A percentile compares a stretch with the other conserved stretches of the same genome.
These are phyloP conservation scores for Apis mellifera DNA, from an alignment of 1,140 invertebrate genomes.

Conservation along the genomic window Amel_HAv3.1 CM009938.2:258001-258500, in stretches of 20 bases:
- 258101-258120: no score
- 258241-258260: background rate
- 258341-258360: background rate
- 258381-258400: constrained; percentile 33
- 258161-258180: background rate
- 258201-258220: background rate
- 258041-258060: no score
- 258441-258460: constrained; percentile 40
- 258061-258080: no score
- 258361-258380: constrained; percentile 33
- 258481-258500: constrained; percentile 29
- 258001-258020: no score
- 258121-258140: no score
- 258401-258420: constrained; percentile 43
- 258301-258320: constrained; percentile 2
- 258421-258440: constrained; percentile 42
- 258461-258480: constrained; percentile 37
- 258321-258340: background rate
- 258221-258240: background rate
- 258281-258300: background rate
- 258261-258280: background rate
- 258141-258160: no score
- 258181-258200: background rate
- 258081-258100: no score
- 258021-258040: no score